These are phyloP conservation scores for Macrophya annulata DNA, from an alignment of 2,888 invertebrate genomes.

Conservation along the genomic window DNA sequence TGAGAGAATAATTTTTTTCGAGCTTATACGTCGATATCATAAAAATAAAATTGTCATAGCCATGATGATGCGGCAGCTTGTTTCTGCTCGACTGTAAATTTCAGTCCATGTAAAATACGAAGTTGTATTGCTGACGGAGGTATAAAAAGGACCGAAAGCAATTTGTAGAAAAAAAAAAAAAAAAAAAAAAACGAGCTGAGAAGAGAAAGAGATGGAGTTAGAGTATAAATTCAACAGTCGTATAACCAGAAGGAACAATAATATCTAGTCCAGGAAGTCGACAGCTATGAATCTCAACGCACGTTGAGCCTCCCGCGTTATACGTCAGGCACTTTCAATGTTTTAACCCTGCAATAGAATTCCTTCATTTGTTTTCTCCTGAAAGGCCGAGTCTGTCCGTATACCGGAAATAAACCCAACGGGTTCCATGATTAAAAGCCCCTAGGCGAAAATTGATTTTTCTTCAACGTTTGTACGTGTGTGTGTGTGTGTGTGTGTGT, in stretches of 20 bases:
- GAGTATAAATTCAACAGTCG: conserved; percentile 10
- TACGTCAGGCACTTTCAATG: conserved; percentile 33
- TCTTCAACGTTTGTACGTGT: conserved; percentile 55
- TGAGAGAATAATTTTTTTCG: background rate
- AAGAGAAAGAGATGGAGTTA: background rate
- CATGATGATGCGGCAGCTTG: too few species aligned
- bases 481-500: background rate
- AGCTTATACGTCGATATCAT: background rate
- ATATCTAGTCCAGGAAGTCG: conserved; percentile 19
- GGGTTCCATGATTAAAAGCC: conserved; percentile 74
- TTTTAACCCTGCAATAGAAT: conserved; percentile 11
- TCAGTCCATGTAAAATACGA: background rate
- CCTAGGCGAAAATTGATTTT: conserved; percentile 74
- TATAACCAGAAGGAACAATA: conserved; percentile 1
- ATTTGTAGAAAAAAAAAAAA: conserved; percentile 1
- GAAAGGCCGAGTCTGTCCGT: conserved; percentile 9
- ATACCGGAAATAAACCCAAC: conserved; percentile 72
- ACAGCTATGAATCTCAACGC: background rate
- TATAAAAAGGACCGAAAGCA: background rate
- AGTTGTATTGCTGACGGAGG: background rate
- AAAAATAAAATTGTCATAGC: background rate
- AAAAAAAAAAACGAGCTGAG: background rate
- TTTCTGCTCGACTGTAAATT: too few species aligned
- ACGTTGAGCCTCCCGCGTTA: background rate
- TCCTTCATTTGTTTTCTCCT: conserved; percentile 25